Base-by-base conservation (phyloP, 2,888 invertebrate species). In the Leucoma salicis region DNA sequence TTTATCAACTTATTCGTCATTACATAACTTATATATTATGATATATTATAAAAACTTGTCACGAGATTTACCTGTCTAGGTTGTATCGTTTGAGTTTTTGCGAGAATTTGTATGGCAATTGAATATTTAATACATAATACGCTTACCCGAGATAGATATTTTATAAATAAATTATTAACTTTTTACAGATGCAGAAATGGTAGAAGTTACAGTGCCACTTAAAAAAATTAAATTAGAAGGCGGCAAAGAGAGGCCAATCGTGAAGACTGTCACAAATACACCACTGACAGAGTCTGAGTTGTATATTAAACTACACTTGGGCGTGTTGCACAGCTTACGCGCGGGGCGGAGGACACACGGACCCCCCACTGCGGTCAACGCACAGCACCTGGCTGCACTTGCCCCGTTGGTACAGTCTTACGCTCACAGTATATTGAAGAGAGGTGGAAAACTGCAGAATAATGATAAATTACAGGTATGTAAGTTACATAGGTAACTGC, bases 271-370 rank as follows among this genome's bases (percentile, higher is more conserved):
- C 1, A 57, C 59, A 0, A 63, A 63, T 10, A 77, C 73, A 38
- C 49, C 63, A 1, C 46, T 80, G n/a, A 63, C 74, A 0, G 81
- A 83, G 42, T 45, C 70, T 0, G 90, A 91, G 44, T 59, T 92
- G 4, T 95, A 94, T 53, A 91, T 91, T n/a, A 91, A 92, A 55
- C 77, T 95, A 14, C 95, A 95, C 65, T 75, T 95, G 15, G 93
- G 92, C 0, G 83, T 95, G 8, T 66, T 95, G 37, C 92, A 93
- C 53, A 93, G 93, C 42, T 73, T 94, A 46, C 71, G 92, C 2
- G 92, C 93, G 0, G 86, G 81, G 60, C 90, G 75, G 33, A 66
- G 81, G 63, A 82, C 66, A 32, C 79, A 64, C 4, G 83, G 82
- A 0, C 91, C 92, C 0, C 91, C 93, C 0, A 92, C 92, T 3